Conservation (phyloP, 1,140 invertebrate species). For the Thaumetopoea pityocampa region DNA sequence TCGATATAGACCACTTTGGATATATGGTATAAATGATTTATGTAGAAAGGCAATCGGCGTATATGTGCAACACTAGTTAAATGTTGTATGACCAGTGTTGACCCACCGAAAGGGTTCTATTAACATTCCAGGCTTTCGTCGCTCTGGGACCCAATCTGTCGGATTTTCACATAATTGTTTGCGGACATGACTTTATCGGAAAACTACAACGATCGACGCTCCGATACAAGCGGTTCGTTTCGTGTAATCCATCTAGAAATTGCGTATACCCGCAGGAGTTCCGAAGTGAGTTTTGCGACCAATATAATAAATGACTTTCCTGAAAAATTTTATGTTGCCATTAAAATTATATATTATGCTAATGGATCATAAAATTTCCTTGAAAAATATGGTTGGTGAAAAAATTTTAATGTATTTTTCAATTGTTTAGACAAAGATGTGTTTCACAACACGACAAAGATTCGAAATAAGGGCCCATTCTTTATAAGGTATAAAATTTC, state of each 20-base stretch:
- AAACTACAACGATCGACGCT: slow-evolving; percentile 31
- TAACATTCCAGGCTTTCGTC: slow-evolving; percentile 59
- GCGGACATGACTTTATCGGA: slow-evolving; percentile 58
- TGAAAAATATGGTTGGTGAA: too few species aligned
- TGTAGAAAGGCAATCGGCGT: too few species aligned
- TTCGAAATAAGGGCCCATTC: too few species aligned
- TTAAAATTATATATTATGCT: neutral
- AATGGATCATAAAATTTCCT: too few species aligned
- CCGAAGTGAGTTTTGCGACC: too few species aligned
- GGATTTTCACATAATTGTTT: slow-evolving; percentile 59
- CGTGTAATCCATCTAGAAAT: slow-evolving; percentile 13
- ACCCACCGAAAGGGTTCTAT: slow-evolving; percentile 46
- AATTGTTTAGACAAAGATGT: too few species aligned
- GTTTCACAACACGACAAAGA: too few species aligned
- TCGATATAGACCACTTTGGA: too few species aligned
- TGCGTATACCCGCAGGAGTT: slow-evolving; percentile 4
- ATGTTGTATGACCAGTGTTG: slow-evolving; percentile 26
- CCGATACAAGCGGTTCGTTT: slow-evolving; percentile 10
- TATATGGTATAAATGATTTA: too few species aligned
- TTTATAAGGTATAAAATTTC: too few species aligned
- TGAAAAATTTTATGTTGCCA: neutral
- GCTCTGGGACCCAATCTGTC: slow-evolving; percentile 55
- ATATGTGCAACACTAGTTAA: slow-evolving; percentile 13
- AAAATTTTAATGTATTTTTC: too few species aligned
- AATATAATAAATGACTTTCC: slow-evolving; percentile 1